Evolutionary conservation across 2,113 vertebrate species (phyloP), one percentile per base, ranked within the genome.

Genomic region (Alligator mississippiensis): DNA sequence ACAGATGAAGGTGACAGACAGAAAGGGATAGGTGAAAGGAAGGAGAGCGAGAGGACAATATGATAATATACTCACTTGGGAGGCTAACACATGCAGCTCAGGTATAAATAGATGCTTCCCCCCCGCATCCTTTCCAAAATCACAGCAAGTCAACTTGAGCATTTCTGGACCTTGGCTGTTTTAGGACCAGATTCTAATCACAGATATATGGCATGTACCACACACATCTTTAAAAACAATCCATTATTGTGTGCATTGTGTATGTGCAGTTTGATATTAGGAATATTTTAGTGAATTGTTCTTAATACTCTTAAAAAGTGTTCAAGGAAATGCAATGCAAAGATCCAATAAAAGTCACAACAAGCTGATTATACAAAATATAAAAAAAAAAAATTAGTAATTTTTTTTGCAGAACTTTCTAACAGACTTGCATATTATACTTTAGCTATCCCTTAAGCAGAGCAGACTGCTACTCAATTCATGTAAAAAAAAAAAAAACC

Each of bases 1-100:
- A 55, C 18, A 85, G 21, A 84, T 19, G 16, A 87, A 91, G 34
- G 77, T 3, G n/a, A 90, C 38, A 77, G 80, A 54, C 9, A 91
- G 72, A 64, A 64, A 77, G 61, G 28, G 76, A 89, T 0, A 47
- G 8, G 89, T 76, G 15, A 82, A 62, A 0, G 0, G 21, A 88
- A 25, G 2, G 5, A 4, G 1, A 77, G 4, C 0, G 0, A 80
- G 16, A 64, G 17, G 5, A 86, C 15, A 78, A 7, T 4, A 77
- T 2, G 12, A 92, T 86, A 75, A 66, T 1, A 1, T 63, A 77
- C 72, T 87, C n/a, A 24, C 7, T 91, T 28, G 27, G 80, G 61
- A 12, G 5, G 87, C 17, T 80, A 80, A 80, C 4, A 18, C 91
- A 70, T 24, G 30, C 14, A 91, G 54, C 9, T 16, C 59, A 2